Conservation (phyloP, 2,113 vertebrate genomes). For the Thomomys bottae region DNA sequence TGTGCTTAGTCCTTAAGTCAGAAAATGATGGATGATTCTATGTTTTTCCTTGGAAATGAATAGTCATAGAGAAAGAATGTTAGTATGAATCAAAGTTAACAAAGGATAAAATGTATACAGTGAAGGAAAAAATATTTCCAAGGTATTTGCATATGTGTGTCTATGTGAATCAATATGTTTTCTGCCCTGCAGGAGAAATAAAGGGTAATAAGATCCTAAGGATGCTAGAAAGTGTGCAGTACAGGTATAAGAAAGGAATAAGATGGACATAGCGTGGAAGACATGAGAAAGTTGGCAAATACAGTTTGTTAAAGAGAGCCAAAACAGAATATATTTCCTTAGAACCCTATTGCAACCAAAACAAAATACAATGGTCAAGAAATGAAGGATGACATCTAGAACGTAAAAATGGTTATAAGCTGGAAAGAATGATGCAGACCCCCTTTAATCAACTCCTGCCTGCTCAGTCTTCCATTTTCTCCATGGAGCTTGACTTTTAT, state of each 20-base stretch:
- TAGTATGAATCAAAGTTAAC: not conserved
- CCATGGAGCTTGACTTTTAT: not conserved
- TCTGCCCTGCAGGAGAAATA: not conserved
- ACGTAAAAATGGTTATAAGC: not conserved
- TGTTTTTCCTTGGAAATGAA: not conserved
- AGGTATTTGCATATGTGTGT: not conserved
- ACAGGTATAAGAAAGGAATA: not conserved
- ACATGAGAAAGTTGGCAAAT: not conserved
- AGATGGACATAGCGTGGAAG: not conserved
- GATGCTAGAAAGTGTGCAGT: not conserved
- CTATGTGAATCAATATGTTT: too few species aligned
- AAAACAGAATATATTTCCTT: not conserved
- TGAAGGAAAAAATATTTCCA: not conserved
- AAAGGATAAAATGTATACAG: not conserved
- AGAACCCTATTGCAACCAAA: not conserved
- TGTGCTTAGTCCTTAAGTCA: constrained; percentile 35
- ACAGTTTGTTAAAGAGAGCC: not conserved
- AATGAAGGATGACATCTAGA: not conserved
- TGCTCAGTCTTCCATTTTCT: not conserved
- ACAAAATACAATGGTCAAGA: not conserved
- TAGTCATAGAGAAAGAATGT: not conserved
- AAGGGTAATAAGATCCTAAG: not conserved
- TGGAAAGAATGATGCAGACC: not conserved
- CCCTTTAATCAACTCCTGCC: not conserved
- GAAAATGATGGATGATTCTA: not conserved